Evolutionary conservation across 2,113 vertebrate species (phyloP), one percentile per base, ranked within the genome.

Genomic region (Lamprologus callipterus): DNA sequence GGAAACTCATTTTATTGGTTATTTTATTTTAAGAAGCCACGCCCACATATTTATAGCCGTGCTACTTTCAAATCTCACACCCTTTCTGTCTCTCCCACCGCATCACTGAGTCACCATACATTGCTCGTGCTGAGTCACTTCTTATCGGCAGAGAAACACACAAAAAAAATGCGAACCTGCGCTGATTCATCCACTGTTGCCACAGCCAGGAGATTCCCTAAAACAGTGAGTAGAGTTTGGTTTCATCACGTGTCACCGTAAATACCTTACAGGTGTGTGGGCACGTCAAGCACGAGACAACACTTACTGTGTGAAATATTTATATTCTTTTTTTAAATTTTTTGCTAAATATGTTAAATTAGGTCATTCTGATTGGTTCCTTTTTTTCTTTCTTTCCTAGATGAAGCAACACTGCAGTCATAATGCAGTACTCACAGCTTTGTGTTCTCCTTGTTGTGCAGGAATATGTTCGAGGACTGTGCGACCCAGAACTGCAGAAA

Each of bases 391-490:
- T 47, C 6, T 78, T 78, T 78, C 16, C 26, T 63, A 19, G 28
- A 63, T 33, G 58, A 33, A 60, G 28, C 28, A 60, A 28, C 14
- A 31, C 23, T 75, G 6, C 23, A 28, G 23, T 75, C 14, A 47
- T 47, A 47, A 47, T 73, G 14, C 42, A 47, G 14, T 47, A 73
- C 23, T 70, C n/a, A 80, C 8, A 16, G 9, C 33, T 57, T 14
- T 5, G 57, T n/a, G 5, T 90, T 81, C 17, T 83, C 8, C 6
- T 70, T 87, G 57, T 85, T 31, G 2, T 92, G 23, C 89, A 99
- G 99, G 98, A 99, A 78, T 99, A 98, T 70, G 94, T 99, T 86
- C 97, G 98, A 92, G 98, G 99, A 7, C 93, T 99, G 70, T 99
- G 98, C 94, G 98, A 99, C 93, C 99, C 98, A 14, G 99, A 99